These are phyloP conservation scores for Danaus melanippus DNA, from an alignment of 1,140 invertebrate genomes.

Conservation along the genomic window DNA sequence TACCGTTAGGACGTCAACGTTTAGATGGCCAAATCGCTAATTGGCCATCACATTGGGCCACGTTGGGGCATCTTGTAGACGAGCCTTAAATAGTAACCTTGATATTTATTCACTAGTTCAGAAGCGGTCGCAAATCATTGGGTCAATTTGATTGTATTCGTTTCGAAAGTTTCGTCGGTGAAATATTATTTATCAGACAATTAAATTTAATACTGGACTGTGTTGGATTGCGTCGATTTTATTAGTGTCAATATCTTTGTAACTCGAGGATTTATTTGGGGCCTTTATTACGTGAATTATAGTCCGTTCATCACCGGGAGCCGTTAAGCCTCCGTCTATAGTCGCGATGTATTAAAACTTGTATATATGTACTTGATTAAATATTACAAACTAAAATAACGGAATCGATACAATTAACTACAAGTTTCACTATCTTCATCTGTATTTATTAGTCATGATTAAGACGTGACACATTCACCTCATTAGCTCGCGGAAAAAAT, in stretches of 20 bases:
- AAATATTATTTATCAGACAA: slow-evolving; percentile 6
- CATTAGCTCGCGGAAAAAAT: slow-evolving; percentile 3
- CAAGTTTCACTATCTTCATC: slow-evolving; percentile 22
- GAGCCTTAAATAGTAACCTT: slow-evolving; percentile 53
- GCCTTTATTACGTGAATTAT: slow-evolving; percentile 14
- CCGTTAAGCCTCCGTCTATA: slow-evolving; percentile 18
- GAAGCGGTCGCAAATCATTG: slow-evolving; percentile 16
- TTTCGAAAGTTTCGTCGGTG: slow-evolving; percentile 19
- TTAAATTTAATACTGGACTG: slow-evolving; percentile 15
- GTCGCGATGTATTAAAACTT: slow-evolving; percentile 18
- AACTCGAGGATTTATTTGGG: slow-evolving; percentile 15
- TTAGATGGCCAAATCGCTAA: too few relatives aligned
- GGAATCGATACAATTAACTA: slow-evolving; percentile 23
- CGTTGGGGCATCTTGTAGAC: too few relatives aligned
- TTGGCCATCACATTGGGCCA: too few relatives aligned
- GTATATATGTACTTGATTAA: slow-evolving; percentile 20
- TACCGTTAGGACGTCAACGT: too few relatives aligned
- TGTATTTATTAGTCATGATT: slow-evolving; percentile 29
- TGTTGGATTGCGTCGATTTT: slow-evolving; percentile 23
- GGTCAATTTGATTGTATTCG: slow-evolving; percentile 11
- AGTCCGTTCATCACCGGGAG: slow-evolving; percentile 20
- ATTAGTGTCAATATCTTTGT: slow-evolving; percentile 24
- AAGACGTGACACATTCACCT: slow-evolving; percentile 25
- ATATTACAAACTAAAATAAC: slow-evolving; percentile 25
- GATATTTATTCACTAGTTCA: slow-evolving; percentile 27